Conservation (phyloP, 2,113 vertebrate species). For the Paramormyrops kingsleyae region DNA sequence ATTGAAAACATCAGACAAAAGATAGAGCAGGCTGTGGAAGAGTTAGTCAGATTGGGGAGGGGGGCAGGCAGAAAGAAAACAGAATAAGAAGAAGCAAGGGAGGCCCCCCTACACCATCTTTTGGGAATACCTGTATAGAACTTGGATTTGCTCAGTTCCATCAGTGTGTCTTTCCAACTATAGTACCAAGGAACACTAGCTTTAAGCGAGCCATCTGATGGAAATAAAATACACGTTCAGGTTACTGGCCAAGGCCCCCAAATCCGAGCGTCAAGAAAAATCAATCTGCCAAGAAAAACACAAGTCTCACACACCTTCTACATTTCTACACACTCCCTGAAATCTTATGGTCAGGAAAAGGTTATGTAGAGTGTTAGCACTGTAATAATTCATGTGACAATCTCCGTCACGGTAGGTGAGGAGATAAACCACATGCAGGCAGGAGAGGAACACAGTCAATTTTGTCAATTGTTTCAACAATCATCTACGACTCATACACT, state of each 20-base stretch:
- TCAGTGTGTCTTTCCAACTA: conserved; percentile 84
- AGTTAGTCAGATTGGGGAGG: neutral
- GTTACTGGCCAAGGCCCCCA: conserved; percentile 52
- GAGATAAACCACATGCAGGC: neutral
- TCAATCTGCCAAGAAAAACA: neutral
- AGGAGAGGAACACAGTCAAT: neutral
- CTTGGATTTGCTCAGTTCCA: conserved; percentile 76
- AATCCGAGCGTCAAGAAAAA: neutral
- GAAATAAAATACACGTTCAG: conserved; percentile 58
- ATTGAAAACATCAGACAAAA: neutral
- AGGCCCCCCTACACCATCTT: conserved; percentile 51
- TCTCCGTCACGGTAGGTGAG: neutral
- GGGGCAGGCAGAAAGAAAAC: conserved; percentile 16
- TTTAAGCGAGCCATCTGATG: conserved; percentile 83
- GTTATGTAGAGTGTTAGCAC: neutral
- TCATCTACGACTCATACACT: neutral
- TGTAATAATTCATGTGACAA: neutral
- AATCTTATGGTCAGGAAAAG: neutral
- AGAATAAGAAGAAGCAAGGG: conserved; percentile 40
- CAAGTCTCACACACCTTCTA: neutral
- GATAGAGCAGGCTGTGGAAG: neutral
- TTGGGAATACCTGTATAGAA: conserved; percentile 77
- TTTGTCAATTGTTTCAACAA: neutral
- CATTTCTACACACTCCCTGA: neutral
- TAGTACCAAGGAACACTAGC: conserved; percentile 85